Percentiles rank a stretch among this genome's conserved stretches.
Evolutionary conservation across 1,140 invertebrate genomes (phyloP).

Genomic region (Arion vulgaris): DNA sequence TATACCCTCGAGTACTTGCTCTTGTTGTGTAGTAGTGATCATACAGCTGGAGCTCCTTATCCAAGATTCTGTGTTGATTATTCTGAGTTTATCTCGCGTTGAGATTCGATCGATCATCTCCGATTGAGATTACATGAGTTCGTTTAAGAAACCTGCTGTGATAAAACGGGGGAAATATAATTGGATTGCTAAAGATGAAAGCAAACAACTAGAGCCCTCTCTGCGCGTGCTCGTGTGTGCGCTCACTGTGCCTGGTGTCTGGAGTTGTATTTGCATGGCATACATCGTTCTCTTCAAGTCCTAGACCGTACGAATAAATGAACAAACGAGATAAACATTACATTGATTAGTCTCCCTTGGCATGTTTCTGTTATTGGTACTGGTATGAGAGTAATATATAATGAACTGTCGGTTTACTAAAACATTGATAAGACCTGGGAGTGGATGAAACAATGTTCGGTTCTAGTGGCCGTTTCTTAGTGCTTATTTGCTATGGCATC

Average conservation of each 20-base stretch:
- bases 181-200: constrained; percentile 11
- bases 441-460: background rate
- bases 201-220: background rate
- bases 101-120: background rate
- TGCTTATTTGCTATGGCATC: background rate
- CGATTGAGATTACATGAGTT: background rate
- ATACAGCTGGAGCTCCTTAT: no score
- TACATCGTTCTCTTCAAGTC: background rate
- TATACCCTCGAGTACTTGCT: no score
- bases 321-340: background rate
- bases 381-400: background rate
- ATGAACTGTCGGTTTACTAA: background rate
- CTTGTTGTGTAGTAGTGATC: no score
- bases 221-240: background rate
- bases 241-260: background rate
- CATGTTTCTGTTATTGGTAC: background rate
- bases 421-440: background rate
- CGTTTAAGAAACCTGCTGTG: background rate
- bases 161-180: background rate
- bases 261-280: background rate
- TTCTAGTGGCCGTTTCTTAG: background rate
- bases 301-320: background rate
- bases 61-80: background rate
- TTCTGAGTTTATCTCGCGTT: background rate
- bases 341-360: background rate